Conservation (phyloP, 2,888 invertebrate species). For the Melanostoma mellinum region DNA sequence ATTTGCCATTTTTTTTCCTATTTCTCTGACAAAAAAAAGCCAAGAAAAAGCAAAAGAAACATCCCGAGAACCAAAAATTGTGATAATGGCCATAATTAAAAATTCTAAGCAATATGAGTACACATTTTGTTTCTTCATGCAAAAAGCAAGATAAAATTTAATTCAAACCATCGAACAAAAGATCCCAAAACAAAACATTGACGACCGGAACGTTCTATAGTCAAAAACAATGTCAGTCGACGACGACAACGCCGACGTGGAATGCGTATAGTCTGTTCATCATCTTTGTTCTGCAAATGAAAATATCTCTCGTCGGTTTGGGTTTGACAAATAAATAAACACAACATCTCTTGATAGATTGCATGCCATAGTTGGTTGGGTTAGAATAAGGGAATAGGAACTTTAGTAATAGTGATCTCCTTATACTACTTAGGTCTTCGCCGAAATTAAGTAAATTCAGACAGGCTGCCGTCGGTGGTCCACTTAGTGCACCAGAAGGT, state of each 20-base stretch:
- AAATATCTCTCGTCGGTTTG: neutral
- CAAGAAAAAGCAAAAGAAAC: no score
- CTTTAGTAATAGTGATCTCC: no score
- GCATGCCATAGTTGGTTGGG: neutral
- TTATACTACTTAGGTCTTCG: neutral
- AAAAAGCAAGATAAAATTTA: conserved; percentile 58
- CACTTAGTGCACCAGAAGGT: conserved; percentile 1
- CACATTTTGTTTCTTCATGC: conserved; percentile 42
- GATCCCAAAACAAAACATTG: conserved; percentile 4
- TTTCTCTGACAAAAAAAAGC: conserved; percentile 1
- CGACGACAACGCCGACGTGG: conserved; percentile 21
- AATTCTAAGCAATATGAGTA: conserved; percentile 34
- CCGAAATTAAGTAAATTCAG: neutral
- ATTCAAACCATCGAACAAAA: conserved; percentile 49
- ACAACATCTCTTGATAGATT: neutral
- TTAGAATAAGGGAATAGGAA: no score
- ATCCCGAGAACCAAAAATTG: conserved; percentile 9
- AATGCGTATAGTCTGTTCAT: neutral
- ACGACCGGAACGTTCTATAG: neutral
- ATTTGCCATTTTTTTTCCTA: neutral
- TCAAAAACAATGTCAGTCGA: neutral
- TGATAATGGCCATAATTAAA: conserved; percentile 49
- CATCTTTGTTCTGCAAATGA: conserved; percentile 5
- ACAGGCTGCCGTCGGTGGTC: neutral
- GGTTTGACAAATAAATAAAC: conserved; percentile 16